Conservation (phyloP, 2,113 vertebrate genomes). For the Nothobranchius furzeri region DNA sequence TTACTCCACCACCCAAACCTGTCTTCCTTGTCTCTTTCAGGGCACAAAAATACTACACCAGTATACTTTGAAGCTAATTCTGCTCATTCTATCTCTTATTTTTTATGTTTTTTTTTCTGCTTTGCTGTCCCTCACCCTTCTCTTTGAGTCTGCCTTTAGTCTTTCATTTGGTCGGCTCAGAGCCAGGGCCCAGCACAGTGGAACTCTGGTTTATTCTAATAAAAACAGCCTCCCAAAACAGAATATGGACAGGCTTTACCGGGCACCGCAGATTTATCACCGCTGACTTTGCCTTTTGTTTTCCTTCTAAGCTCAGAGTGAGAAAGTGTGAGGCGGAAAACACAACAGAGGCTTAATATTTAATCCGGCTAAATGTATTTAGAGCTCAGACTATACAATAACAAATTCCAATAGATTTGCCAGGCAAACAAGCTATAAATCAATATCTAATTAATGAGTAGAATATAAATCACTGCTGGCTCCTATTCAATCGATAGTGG, state of each 20-base stretch:
- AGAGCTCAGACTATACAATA: conserved; percentile 47
- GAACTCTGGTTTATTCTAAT: conserved; percentile 45
- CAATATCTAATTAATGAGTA: conserved; percentile 74
- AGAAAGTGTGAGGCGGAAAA: conserved; percentile 37
- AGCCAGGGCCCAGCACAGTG: conserved; percentile 22
- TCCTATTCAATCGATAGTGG: conserved; percentile 64
- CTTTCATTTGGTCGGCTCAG: conserved; percentile 24
- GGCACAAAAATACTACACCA: background rate
- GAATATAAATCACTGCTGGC: conserved; percentile 63
- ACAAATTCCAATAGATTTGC: conserved; percentile 52
- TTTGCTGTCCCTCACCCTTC: conserved; percentile 16
- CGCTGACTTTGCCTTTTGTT: conserved; percentile 47
- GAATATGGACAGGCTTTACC: conserved; percentile 50
- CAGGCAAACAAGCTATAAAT: conserved; percentile 66
- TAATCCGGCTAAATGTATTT: conserved; percentile 66
- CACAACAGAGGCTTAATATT: conserved; percentile 60
- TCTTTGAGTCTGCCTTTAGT: conserved; percentile 41
- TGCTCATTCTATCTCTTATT: conserved; percentile 51
- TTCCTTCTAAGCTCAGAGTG: conserved; percentile 24
- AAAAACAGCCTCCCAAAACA: conserved; percentile 29
- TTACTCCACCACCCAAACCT: conserved; percentile 5
- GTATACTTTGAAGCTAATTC: conserved; percentile 49
- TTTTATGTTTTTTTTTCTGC: conserved; percentile 41
- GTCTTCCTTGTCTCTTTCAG: background rate
- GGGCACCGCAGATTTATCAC: conserved; percentile 36